These are phyloP conservation scores for Cephonodes hylas DNA, from an alignment of 2,888 invertebrate genomes.

Conservation along the genomic window DNA sequence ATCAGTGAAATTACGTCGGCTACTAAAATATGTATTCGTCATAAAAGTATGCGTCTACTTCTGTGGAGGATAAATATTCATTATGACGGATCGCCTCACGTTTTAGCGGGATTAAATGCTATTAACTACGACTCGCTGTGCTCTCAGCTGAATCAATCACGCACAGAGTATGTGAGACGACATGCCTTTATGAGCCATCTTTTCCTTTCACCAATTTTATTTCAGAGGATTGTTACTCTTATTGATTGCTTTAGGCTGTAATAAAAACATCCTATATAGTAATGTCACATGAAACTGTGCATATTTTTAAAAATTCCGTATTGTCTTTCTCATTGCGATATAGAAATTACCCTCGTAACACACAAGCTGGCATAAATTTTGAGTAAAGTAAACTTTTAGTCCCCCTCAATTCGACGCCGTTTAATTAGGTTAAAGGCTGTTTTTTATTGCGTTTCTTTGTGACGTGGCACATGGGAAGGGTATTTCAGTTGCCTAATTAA, in stretches of 20 bases:
- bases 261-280: not conserved
- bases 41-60: slow-evolving; percentile 77
- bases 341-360: not conserved
- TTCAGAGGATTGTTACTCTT: not conserved
- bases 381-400: not conserved
- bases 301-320: not conserved
- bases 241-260: not conserved
- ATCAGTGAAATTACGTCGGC: slow-evolving; percentile 77
- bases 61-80: slow-evolving; percentile 78
- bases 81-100: slow-evolving; percentile 75
- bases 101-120: slow-evolving; percentile 79
- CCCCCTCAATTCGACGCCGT: not conserved
- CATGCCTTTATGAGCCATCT: slow-evolving; percentile 22
- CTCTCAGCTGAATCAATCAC: slow-evolving; percentile 72
- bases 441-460: not conserved
- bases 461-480: not conserved
- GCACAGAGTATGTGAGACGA: slow-evolving; percentile 30
- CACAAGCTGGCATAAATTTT: not conserved
- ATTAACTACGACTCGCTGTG: slow-evolving; percentile 61
- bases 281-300: not conserved
- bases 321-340: not conserved
- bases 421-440: not conserved
- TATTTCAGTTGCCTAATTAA: not conserved
- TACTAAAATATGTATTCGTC: slow-evolving; percentile 81
- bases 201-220: slow-evolving; percentile 17